Percentiles rank a stretch among this genome's conserved stretches.
These are phyloP conservation scores for Palythoa grandiflora DNA, from an alignment of 92 coral and sea anemone genomes.

Conservation along the genomic window DNA sequence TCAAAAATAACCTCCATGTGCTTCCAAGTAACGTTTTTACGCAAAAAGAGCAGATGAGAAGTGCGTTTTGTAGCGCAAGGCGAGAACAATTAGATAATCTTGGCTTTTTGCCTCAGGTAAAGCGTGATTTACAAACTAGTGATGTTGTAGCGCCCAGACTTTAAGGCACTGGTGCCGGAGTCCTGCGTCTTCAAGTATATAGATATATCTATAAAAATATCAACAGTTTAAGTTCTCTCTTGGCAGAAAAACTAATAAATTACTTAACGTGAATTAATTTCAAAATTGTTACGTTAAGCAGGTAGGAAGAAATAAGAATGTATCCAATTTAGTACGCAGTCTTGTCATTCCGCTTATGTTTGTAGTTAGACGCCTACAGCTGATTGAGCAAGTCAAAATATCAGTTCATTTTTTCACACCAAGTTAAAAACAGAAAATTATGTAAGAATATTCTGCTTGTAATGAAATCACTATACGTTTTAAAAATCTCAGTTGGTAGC, in stretches of 20 bases:
- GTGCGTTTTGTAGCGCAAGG: neutral
- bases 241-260: neutral
- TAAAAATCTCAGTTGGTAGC: too few species aligned
- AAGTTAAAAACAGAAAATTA: neutral
- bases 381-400: slow-evolving; percentile 12
- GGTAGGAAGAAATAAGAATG: neutral
- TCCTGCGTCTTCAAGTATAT: neutral
- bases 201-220: slow-evolving; percentile 24
- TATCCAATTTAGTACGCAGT: neutral
- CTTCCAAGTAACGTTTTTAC: neutral
- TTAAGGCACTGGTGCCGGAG: slow-evolving; percentile 6
- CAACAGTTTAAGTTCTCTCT: neutral
- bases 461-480: neutral
- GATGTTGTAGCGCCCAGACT: slow-evolving; percentile 36
- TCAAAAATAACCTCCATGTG: neutral
- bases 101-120: slow-evolving; percentile 49
- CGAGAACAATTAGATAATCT: slow-evolving; percentile 11
- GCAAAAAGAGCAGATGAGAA: neutral
- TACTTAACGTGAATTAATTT: neutral
- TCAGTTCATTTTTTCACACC: slow-evolving; percentile 26
- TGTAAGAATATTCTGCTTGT: neutral
- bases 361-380: slow-evolving; percentile 16
- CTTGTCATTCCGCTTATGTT: neutral
- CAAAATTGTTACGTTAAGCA: neutral
- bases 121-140: slow-evolving; percentile 39